These are phyloP conservation scores for Endotricha flammealis DNA, from an alignment of 2,888 invertebrate species.

Conservation along the genomic window DNA sequence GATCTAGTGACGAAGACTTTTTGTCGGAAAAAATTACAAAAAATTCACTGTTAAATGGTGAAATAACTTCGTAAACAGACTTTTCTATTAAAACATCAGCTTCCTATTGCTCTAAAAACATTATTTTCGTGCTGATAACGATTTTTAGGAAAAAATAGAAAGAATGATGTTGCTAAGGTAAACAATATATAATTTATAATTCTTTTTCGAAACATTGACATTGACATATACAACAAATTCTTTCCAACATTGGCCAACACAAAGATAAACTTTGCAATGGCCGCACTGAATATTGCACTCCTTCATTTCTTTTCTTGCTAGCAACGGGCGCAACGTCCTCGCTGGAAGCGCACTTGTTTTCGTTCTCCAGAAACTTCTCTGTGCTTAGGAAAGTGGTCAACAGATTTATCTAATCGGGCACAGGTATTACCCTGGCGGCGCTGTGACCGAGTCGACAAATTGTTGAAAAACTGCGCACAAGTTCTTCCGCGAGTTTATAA, in stretches of 20 bases:
- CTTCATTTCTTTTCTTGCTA: not conserved
- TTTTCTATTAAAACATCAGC: too few species aligned
- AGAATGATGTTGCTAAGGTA: too few species aligned
- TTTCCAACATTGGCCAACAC: not conserved
- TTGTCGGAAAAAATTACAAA: too few species aligned
- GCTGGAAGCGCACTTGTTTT: not conserved
- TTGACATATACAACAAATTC: too few species aligned
- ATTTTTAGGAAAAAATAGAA: too few species aligned
- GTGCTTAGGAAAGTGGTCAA: conserved; percentile 10
- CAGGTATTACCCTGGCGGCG: not conserved
- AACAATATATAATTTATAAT: too few species aligned
- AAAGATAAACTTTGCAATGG: not conserved
- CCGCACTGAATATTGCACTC: not conserved
- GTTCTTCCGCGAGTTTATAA: conserved; percentile 10
- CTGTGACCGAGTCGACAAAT: not conserved
- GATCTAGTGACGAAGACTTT: too few species aligned
- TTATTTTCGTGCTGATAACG: too few species aligned
- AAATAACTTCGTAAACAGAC: too few species aligned
- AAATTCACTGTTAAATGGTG: too few species aligned
- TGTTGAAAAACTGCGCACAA: not conserved
- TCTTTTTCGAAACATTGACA: too few species aligned
- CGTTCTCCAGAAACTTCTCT: not conserved
- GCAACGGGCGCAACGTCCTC: not conserved
- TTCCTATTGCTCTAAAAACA: too few species aligned
- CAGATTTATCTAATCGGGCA: conserved; percentile 7